Conservation (phyloP, 2,113 vertebrate species). For the Chrysochloris asiatica region DNA sequence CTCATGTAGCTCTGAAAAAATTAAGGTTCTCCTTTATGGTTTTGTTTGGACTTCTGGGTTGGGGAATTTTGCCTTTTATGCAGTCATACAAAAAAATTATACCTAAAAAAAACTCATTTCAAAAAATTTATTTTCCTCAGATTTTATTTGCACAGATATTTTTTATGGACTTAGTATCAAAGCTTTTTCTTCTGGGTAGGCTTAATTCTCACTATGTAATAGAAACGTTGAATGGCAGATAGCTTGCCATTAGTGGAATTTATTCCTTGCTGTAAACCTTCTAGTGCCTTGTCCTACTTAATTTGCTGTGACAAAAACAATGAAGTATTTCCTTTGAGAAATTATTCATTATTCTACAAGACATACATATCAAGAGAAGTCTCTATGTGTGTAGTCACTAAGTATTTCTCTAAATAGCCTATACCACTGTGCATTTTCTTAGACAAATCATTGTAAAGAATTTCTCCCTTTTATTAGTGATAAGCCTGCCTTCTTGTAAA, state of each 20-base stretch:
- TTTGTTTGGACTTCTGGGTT: conserved; percentile 27
- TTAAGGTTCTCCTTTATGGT: not conserved
- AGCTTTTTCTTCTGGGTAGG: conserved; percentile 26
- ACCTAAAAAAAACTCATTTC: conserved; percentile 71
- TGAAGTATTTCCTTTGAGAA: conserved; percentile 45
- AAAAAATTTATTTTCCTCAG: conserved; percentile 74
- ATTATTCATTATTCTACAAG: conserved; percentile 20
- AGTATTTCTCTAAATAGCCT: not conserved
- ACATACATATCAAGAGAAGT: not conserved
- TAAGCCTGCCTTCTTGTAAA: conserved; percentile 6
- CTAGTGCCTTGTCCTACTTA: conserved; percentile 47
- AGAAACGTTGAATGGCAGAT: conserved; percentile 67
- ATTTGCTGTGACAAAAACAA: conserved; percentile 53
- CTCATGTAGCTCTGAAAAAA: not conserved
- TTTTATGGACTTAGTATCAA: conserved; percentile 64
- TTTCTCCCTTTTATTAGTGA: not conserved
- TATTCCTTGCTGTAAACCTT: conserved; percentile 41
- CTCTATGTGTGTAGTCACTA: not conserved
- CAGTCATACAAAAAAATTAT: conserved; percentile 66
- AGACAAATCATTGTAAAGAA: conserved; percentile 34
- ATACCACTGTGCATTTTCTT: not conserved
- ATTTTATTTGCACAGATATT: conserved; percentile 63
- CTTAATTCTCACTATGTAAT: conserved; percentile 57
- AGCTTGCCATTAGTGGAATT: conserved; percentile 49
- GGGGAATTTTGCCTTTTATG: conserved; percentile 10